Base-by-base conservation (phyloP, 2,888 invertebrate genomes). In the Serripes groenlandicus region DNA sequence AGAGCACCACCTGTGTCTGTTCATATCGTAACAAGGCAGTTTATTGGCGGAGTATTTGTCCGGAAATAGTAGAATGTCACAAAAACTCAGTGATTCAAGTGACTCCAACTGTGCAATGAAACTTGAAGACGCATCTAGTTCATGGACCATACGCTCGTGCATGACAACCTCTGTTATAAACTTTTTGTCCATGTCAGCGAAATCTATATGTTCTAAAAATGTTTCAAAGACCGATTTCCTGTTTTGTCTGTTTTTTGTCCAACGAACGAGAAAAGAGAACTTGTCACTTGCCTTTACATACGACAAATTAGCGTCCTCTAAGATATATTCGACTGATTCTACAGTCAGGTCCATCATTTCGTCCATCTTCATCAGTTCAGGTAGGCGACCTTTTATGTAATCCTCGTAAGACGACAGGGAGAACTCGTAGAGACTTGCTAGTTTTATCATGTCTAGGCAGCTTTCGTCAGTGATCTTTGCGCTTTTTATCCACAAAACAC, bases 341-440 rank as follows among this genome's bases (percentile, higher is more conserved):
- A 30, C 32, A 9, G 81, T 78, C 4, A 81, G 34, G 28, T 62
- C 35, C n/a, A 74, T 18, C 28, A 69, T 42, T 23, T 62, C 49
- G 7, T 32, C 21, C 15, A 26, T 56, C 30, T 26, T 0, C 4
- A 81, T 23, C n/a, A 81, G 34, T 32, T 70, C 71, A 3, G 32
- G 21, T 18, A 81, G 9, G 32, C 74, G 69, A 5, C 71, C 56
- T 28, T 42, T 49, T 5, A 81, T 18, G 23, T 70, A 77, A 7
- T 62, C 58, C 11, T 34, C 52, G 42, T 62, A 75, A 9, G 30
- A 52, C 9, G 73, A 60, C 7, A 78, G 21, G 7, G 64, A 60
- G 32, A 81, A 64, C 9, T 52, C 74, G 32, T 78, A 81, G 21
- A 62, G 28, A 32, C 74, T 78, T 9, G 74, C 56, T 18, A 81